A percentile compares a stretch with the other conserved stretches of the same genome.
phyloP scores from a whole-genome alignment of 2,888 invertebrate genomes.

The Drosophila suboccidentalis region DNA sequence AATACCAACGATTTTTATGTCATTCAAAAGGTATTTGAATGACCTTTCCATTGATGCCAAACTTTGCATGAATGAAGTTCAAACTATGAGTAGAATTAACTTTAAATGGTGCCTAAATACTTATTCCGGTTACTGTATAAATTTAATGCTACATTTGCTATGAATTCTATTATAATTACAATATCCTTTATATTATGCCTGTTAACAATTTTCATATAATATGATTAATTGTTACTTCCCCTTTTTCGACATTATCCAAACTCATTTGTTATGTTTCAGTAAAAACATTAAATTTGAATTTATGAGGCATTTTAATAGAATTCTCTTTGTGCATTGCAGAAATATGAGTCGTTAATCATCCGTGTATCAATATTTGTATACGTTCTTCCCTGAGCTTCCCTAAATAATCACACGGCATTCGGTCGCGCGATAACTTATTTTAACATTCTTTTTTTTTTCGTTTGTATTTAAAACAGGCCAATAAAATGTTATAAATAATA shows the following conservation, averaged over 20 bases:
- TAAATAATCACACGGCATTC: constrained; percentile 14
- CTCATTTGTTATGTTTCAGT: constrained; percentile 2
- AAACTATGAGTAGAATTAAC: too few species aligned
- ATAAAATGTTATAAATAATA: constrained; percentile 62
- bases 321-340: constrained; percentile 5
- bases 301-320: constrained; percentile 2
- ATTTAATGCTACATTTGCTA: not conserved
- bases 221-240: not conserved
- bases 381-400: constrained; percentile 2
- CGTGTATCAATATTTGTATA: constrained; percentile 11
- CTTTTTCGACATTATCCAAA: not conserved
- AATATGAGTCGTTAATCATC: constrained; percentile 11
- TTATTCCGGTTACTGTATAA: too few species aligned
- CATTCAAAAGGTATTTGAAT: too few species aligned
- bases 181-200: not conserved
- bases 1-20: too few species aligned
- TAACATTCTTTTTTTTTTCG: constrained; percentile 6
- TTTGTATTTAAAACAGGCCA: constrained; percentile 39
- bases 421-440: constrained; percentile 33
- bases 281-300: not conserved
- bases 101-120: too few species aligned
- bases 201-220: not conserved
- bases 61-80: too few species aligned
- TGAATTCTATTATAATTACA: not conserved
- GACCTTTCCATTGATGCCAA: too few species aligned